Conservation (phyloP, 1,140 invertebrate species). For the Drosophila triauraria region DNA sequence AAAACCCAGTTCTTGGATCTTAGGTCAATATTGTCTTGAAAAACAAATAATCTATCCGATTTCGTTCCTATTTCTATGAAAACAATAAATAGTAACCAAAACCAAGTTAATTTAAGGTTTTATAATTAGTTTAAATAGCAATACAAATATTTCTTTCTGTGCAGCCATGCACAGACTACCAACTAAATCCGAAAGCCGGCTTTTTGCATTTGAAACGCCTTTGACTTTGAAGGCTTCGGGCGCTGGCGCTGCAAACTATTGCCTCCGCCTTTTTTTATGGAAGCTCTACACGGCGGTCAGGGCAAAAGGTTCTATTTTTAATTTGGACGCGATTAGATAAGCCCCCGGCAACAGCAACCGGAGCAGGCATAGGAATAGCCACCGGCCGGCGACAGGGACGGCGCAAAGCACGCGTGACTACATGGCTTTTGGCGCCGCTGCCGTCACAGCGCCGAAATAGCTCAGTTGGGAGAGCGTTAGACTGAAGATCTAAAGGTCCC, state of each 20-base stretch:
- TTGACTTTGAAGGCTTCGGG: slow-evolving; percentile 50
- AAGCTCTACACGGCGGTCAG: slow-evolving; percentile 6
- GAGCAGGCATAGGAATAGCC: neutral
- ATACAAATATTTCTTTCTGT: neutral
- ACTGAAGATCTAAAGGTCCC: slow-evolving; percentile 93
- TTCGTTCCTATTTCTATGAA: too few relatives aligned
- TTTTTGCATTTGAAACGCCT: slow-evolving; percentile 44
- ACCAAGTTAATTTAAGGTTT: too few relatives aligned
- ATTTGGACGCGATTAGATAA: slow-evolving; percentile 71
- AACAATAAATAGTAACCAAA: too few relatives aligned
- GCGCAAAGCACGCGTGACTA: slow-evolving; percentile 7
- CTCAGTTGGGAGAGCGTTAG: slow-evolving; percentile 93
- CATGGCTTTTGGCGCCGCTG: neutral
- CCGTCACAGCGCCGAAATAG: slow-evolving; percentile 83
- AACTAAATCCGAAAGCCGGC: slow-evolving; percentile 27
- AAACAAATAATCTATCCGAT: too few relatives aligned
- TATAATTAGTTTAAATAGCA: too few relatives aligned
- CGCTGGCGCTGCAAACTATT: slow-evolving; percentile 34
- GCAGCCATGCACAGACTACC: slow-evolving; percentile 21
- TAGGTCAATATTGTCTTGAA: too few relatives aligned
- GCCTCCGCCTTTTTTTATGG: slow-evolving; percentile 7
- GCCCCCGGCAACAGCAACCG: slow-evolving; percentile 18
- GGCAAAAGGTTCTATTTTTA: slow-evolving; percentile 67
- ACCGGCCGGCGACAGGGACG: neutral
- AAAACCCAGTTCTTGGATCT: too few relatives aligned